A percentile compares a stretch with the other conserved stretches of the same genome.
Conservation (phyloP, 2,888 invertebrate genomes). For the Trachelus tabidus region DNA sequence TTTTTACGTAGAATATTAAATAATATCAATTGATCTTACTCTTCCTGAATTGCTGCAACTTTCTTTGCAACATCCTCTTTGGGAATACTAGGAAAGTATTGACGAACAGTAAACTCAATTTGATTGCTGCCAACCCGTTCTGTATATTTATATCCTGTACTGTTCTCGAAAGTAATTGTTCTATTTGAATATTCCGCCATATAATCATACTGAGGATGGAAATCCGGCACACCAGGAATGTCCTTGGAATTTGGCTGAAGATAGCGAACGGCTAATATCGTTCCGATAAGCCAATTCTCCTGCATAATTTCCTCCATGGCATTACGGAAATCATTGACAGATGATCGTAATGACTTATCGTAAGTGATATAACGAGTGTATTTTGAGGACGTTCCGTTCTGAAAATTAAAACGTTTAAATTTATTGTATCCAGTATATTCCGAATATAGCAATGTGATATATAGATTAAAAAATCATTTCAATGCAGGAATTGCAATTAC, state of each 20-base stretch:
- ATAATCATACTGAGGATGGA: conserved; percentile 12
- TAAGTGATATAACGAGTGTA: conserved; percentile 14
- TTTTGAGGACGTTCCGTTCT: neutral
- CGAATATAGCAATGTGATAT: neutral
- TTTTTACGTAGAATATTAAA: neutral
- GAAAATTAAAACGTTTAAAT: neutral
- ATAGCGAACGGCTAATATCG: conserved; percentile 11
- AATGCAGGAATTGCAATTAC: neutral
- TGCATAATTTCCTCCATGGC: conserved; percentile 5
- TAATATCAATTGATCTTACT: neutral
- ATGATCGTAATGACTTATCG: neutral
- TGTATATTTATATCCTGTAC: conserved; percentile 9
- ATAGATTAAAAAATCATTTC: neutral
- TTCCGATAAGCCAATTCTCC: conserved; percentile 16
- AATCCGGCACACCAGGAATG: conserved; percentile 18
- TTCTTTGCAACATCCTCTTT: conserved; percentile 1
- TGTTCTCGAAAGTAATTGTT: conserved; percentile 7
- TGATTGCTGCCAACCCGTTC: neutral
- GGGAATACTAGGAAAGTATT: conserved; percentile 19
- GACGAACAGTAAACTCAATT: neutral
- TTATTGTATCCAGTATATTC: neutral
- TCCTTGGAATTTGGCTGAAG: conserved; percentile 11
- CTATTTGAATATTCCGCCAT: neutral
- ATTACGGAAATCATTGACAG: conserved; percentile 4
- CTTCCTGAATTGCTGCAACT: neutral